A percentile compares a stretch with the other conserved stretches of the same genome.
phyloP scores from a whole-genome alignment of 1,140 invertebrate species.

The Linepithema humile region DNA sequence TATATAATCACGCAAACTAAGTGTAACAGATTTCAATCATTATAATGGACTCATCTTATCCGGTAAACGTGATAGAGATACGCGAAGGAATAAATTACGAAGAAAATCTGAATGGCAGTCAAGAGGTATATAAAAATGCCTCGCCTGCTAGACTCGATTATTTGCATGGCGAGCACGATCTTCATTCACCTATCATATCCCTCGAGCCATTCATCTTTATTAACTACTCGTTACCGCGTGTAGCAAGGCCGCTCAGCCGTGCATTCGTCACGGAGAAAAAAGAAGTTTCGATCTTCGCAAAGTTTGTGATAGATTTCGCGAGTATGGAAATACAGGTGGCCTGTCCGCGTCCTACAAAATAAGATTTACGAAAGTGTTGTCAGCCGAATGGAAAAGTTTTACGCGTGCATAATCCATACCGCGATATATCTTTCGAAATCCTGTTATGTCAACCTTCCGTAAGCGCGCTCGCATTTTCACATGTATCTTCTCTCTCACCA shows the following conservation, averaged over 20 bases:
- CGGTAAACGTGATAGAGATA: neutral
- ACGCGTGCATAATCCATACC: neutral
- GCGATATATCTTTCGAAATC: conserved; percentile 13
- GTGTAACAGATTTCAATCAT: neutral
- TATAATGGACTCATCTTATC: neutral
- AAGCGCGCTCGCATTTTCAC: neutral
- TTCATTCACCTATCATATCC: conserved; percentile 37
- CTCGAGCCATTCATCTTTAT: conserved; percentile 35
- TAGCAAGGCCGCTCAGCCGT: neutral
- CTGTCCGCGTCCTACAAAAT: neutral
- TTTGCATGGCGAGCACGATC: conserved; percentile 9
- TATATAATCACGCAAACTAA: neutral
- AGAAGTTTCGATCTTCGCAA: conserved; percentile 4
- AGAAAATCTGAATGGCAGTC: neutral
- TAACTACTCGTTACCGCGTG: conserved; percentile 8
- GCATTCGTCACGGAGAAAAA: conserved; percentile 2
- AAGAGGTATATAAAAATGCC: neutral
- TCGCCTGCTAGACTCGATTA: neutral
- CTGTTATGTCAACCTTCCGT: neutral
- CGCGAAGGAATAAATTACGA: conserved; percentile 3
- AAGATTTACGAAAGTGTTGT: conserved; percentile 24
- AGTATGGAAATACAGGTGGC: conserved; percentile 16
- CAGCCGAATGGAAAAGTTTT: neutral
- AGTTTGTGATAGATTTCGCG: conserved; percentile 49
- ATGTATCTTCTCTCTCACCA: neutral